Percentiles rank a stretch among this genome's conserved stretches.
Conservation (phyloP, 2,888 invertebrate species). For the Dicranocentrus wangi region DNA sequence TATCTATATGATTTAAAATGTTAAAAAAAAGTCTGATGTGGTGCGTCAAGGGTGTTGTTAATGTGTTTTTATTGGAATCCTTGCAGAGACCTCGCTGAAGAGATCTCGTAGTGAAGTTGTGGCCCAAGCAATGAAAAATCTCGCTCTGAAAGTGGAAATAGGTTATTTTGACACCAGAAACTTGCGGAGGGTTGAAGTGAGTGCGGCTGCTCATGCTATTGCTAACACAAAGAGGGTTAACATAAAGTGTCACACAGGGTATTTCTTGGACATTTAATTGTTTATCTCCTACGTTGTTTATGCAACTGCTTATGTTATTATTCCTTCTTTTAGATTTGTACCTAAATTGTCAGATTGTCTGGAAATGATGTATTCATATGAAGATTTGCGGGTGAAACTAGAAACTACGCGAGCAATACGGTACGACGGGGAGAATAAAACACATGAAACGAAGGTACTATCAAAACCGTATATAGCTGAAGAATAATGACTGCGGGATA, state of each 20-base stretch:
- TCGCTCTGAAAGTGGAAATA: slow-evolving; percentile 79
- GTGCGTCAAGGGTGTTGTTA: too few species aligned
- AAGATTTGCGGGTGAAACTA: slow-evolving; percentile 58
- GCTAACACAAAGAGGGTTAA: slow-evolving; percentile 86
- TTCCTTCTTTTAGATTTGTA: too few species aligned
- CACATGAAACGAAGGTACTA: slow-evolving; percentile 69
- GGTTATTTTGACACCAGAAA: slow-evolving; percentile 75
- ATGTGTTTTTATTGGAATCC: too few species aligned
- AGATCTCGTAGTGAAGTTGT: slow-evolving; percentile 82
- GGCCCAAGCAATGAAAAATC: slow-evolving; percentile 80
- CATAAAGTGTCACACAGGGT: slow-evolving; percentile 82
- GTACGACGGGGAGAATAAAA: slow-evolving; percentile 55
- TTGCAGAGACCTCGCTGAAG: slow-evolving; percentile 82
- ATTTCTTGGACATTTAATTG: too few species aligned
- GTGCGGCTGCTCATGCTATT: slow-evolving; percentile 82
- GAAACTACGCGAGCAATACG: slow-evolving; percentile 54
- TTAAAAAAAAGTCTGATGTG: too few species aligned
- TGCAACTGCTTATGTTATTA: too few species aligned
- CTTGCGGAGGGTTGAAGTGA: slow-evolving; percentile 73
- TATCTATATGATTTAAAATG: too few species aligned
- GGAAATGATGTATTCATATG: slow-evolving; percentile 65
- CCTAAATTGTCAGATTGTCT: slow-evolving; percentile 60
- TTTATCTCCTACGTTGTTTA: too few species aligned
- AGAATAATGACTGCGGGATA: too few species aligned
- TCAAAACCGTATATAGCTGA: too few species aligned